Percentiles rank a stretch among this genome's conserved stretches.
Evolutionary conservation across 2,113 vertebrate species (phyloP).

Genomic region (Emydocephalus ijimae): DNA sequence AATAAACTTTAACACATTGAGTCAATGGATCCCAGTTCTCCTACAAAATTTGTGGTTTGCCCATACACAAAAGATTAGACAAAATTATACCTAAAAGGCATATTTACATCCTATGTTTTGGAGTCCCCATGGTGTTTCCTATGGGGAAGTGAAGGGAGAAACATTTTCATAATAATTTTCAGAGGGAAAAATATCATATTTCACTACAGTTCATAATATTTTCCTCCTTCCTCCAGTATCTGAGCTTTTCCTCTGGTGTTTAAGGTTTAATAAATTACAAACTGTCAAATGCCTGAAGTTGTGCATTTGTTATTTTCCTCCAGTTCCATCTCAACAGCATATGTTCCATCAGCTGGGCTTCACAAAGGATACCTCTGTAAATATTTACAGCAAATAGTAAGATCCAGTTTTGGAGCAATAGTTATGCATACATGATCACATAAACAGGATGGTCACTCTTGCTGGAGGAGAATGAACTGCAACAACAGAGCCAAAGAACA

Average conservation of each 20-base stretch:
- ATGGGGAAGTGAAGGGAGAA: neutral
- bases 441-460: conserved; percentile 54
- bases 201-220: neutral
- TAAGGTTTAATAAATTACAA: neutral
- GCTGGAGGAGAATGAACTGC: conserved; percentile 51
- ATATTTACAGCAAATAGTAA: conserved; percentile 64
- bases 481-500: conserved; percentile 34
- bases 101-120: neutral
- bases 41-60: neutral
- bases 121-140: neutral
- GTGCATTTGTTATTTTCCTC: conserved; percentile 45
- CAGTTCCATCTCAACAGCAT: conserved; percentile 47
- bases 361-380: conserved; percentile 52
- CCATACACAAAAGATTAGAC: neutral
- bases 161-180: neutral
- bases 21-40: neutral
- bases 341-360: conserved; percentile 49
- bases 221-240: conserved; percentile 1
- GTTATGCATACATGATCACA: conserved; percentile 43
- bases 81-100: neutral
- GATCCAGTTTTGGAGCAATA: conserved; percentile 52
- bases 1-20: neutral
- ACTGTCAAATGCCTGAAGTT: conserved; percentile 17
- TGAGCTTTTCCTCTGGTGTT: neutral
- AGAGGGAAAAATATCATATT: neutral